Percentiles rank a stretch among this genome's conserved stretches.
phyloP scores from a whole-genome alignment of 2,888 invertebrate species.

The Anarsia innoxiella region DNA sequence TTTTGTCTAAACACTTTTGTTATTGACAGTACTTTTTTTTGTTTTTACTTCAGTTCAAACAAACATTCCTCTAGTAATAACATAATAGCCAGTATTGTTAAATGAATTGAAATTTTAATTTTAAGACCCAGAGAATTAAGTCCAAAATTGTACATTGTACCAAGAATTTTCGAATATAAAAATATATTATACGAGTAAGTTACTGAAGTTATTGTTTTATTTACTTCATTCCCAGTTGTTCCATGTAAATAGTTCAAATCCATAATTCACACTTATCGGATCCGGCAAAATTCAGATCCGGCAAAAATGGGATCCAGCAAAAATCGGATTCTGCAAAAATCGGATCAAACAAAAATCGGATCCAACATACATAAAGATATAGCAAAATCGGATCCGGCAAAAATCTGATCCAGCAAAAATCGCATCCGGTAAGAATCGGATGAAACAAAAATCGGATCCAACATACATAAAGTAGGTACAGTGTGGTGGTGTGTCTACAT shows the following conservation, averaged over 20 bases:
- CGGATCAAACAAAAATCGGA: not conserved
- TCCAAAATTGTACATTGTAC: slow-evolving; percentile 64
- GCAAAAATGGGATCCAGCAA: not conserved
- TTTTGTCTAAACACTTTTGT: too few relatives aligned
- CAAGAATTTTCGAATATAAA: slow-evolving; percentile 63
- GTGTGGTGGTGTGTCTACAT: too few relatives aligned
- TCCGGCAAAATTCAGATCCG: too few relatives aligned
- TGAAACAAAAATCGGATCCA: not conserved
- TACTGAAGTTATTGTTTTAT: slow-evolving; percentile 51
- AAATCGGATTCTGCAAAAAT: not conserved
- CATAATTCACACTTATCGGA: not conserved
- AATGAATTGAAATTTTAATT: slow-evolving; percentile 29
- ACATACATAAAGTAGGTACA: not conserved
- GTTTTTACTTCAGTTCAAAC: too few relatives aligned
- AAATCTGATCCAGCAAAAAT: too few relatives aligned
- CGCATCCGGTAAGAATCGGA: not conserved
- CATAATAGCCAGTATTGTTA: slow-evolving; percentile 1
- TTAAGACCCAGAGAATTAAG: slow-evolving; percentile 43
- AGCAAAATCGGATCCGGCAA: not conserved
- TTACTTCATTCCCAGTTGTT: slow-evolving; percentile 8
- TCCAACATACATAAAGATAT: not conserved
- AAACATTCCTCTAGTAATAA: too few relatives aligned
- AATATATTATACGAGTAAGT: slow-evolving; percentile 63
- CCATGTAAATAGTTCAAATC: not conserved
- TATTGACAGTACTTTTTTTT: too few relatives aligned